Evolutionary conservation across 2,113 vertebrate genomes (phyloP).

Genomic region (Takifugu bimaculatus): DNA sequence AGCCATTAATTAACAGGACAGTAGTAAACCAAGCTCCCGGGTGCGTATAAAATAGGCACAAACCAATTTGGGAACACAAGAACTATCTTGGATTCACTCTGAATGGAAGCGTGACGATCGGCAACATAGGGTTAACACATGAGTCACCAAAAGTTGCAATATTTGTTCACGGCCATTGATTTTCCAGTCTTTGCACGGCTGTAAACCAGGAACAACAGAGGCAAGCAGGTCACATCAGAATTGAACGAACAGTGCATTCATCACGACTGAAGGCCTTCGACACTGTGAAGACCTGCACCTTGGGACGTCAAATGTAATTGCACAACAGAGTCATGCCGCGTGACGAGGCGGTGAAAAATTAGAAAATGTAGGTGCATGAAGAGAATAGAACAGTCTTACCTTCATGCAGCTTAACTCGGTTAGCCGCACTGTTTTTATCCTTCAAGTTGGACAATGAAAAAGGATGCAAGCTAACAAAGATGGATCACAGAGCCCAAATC

Average conservation of each 20-base stretch:
- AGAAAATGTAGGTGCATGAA: conserved; percentile 6
- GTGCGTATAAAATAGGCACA: too few relatives aligned
- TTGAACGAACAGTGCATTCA: background rate
- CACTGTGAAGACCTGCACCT: background rate
- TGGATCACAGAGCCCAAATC: conserved; percentile 20
- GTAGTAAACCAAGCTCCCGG: too few relatives aligned
- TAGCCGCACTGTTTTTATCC: conserved; percentile 23
- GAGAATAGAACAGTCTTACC: background rate
- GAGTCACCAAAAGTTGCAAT: too few relatives aligned
- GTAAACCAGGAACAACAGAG: too few relatives aligned
- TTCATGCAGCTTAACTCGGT: background rate
- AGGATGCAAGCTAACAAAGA: conserved; percentile 35
- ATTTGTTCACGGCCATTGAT: too few relatives aligned
- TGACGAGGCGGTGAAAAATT: conserved; percentile 21
- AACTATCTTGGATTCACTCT: too few relatives aligned
- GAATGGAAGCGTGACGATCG: too few relatives aligned
- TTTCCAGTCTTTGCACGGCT: background rate
- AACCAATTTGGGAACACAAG: too few relatives aligned
- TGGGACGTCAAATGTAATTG: background rate
- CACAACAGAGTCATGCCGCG: background rate
- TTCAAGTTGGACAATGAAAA: conserved; percentile 21
- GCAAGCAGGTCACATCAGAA: background rate
- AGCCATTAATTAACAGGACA: too few relatives aligned
- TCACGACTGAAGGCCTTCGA: background rate
- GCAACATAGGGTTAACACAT: too few relatives aligned